These are phyloP conservation scores for Sylvia atricapilla DNA, from an alignment of 2,113 vertebrate genomes.

Conservation along the genomic window DNA sequence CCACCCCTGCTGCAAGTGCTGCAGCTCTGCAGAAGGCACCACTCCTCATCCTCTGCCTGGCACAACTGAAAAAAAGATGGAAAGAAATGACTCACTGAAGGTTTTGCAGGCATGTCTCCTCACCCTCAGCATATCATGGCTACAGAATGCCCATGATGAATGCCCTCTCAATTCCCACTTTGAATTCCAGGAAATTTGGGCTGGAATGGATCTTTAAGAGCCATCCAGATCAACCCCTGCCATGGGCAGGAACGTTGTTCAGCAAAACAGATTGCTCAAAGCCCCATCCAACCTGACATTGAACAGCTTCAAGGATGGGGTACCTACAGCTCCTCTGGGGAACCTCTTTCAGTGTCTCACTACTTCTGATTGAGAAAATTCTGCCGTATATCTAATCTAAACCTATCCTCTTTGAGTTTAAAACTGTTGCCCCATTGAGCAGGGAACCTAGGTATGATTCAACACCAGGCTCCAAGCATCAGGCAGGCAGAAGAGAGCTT, in stretches of 20 bases:
- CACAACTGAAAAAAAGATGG: background rate
- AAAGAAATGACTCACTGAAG: background rate
- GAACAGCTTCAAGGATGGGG: background rate
- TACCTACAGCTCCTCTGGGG: background rate
- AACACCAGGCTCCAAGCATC: background rate
- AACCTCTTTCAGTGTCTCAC: background rate
- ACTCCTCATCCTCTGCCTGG: background rate
- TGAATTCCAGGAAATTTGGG: background rate
- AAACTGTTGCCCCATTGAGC: background rate
- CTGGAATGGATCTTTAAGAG: background rate
- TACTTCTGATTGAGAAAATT: background rate
- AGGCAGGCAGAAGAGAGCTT: background rate
- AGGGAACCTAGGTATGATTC: background rate
- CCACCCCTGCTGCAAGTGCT: background rate
- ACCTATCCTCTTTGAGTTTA: background rate
- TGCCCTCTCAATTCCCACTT: background rate
- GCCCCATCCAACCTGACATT: background rate
- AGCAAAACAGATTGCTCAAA: background rate
- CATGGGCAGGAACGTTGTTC: no score
- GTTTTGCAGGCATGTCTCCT: background rate
- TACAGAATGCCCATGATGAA: background rate
- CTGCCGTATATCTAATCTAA: background rate
- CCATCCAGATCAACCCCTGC: background rate
- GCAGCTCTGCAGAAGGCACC: background rate
- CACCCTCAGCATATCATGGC: rapidly evolving